phyloP scores from a whole-genome alignment of 2,797 vertebrate genomes.

The Thaleichthys pacificus region DNA sequence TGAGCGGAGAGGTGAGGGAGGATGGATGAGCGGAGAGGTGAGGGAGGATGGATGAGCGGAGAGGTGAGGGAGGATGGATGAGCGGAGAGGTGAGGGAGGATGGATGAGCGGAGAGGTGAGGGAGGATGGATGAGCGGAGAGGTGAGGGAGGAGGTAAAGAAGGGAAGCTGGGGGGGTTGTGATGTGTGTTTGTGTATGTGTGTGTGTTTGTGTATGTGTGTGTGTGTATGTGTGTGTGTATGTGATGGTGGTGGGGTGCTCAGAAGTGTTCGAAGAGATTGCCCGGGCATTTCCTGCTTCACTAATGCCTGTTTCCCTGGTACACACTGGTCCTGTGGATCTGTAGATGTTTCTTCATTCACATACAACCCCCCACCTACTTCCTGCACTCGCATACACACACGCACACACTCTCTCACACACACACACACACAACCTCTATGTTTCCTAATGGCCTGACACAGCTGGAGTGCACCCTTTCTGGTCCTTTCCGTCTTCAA shows the following conservation, averaged over 20 bases:
- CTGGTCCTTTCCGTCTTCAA: conserved; percentile 17
- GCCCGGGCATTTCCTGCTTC: conserved; percentile 30
- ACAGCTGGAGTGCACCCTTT: conserved; percentile 53
- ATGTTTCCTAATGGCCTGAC: conserved; percentile 32
- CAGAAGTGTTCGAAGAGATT: conserved; percentile 21
- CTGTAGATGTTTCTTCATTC: conserved; percentile 48
- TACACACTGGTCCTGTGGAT: conserved; percentile 42
- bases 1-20: conserved; percentile 26
- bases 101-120: conserved; percentile 28
- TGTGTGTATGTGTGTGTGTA: too few relatives aligned
- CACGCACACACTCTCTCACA: not conserved
- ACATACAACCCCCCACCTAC: not conserved
- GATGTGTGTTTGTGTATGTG: conserved; percentile 2
- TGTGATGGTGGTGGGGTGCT: not conserved
- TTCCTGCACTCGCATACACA: not conserved
- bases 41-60: too few relatives aligned
- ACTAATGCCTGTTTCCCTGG: conserved; percentile 9
- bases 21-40: too few relatives aligned
- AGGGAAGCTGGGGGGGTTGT: conserved; percentile 6
- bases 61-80: conserved; percentile 27
- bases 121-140: conserved; percentile 29
- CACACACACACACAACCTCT: too few relatives aligned
- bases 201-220: not conserved
- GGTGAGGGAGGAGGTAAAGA: conserved; percentile 31
- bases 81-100: too few relatives aligned